Conservation (phyloP, 2,113 vertebrate species). For the Procavia capensis region DNA sequence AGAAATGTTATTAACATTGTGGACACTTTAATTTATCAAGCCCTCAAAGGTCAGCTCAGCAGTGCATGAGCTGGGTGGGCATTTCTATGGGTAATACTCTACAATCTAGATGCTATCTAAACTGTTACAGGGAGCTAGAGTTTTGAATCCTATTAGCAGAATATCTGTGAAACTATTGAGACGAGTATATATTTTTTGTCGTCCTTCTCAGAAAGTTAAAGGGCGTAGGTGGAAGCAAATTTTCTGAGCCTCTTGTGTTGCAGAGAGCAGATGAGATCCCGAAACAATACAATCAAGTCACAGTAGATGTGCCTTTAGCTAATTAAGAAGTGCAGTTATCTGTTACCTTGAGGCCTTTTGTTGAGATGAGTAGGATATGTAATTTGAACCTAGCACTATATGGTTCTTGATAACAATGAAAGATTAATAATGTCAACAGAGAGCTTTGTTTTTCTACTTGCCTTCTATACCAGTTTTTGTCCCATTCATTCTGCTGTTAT, state of each 20-base stretch:
- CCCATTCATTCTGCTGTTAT: not conserved
- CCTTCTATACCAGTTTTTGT: not conserved
- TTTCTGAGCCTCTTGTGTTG: not conserved
- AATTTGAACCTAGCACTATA: not conserved
- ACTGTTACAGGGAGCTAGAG: not conserved
- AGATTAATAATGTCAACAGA: not conserved
- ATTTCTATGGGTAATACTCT: not conserved
- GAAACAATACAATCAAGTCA: not conserved
- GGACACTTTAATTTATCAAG: not conserved
- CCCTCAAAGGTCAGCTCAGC: not conserved
- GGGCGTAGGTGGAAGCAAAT: not conserved
- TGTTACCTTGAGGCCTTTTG: not conserved
- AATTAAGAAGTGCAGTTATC: not conserved
- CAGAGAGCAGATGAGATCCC: not conserved
- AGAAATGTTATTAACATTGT: not conserved
- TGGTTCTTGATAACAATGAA: not conserved
- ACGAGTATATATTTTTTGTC: not conserved
- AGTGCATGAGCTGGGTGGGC: rapidly evolving
- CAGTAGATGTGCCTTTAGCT: not conserved
- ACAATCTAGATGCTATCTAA: not conserved
- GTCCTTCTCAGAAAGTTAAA: not conserved
- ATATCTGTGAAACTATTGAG: not conserved
- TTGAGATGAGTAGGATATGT: not conserved
- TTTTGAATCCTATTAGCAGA: not conserved
- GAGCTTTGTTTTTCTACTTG: not conserved